phyloP scores from a whole-genome alignment of 2,888 invertebrate genomes.

The Physocephala rufipes region DNA sequence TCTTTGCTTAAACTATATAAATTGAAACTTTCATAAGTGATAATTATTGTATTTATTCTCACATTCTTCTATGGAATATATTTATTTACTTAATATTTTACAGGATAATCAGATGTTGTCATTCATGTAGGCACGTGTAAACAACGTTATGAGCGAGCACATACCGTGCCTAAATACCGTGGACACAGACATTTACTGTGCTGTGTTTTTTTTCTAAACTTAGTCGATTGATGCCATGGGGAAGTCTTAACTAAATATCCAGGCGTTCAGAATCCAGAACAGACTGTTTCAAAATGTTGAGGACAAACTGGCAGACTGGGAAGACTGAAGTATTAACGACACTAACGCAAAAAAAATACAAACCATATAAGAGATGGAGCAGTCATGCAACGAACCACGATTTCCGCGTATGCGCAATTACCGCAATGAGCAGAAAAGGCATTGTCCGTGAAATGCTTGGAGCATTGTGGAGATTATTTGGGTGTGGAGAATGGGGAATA shows the following conservation, averaged over 20 bases:
- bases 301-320: too few species aligned
- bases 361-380: background rate
- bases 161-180: background rate
- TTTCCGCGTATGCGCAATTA: constrained; percentile 22
- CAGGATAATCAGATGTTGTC: too few species aligned
- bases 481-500: constrained; percentile 3
- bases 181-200: background rate
- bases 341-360: background rate
- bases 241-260: constrained; percentile 62
- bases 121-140: too few species aligned
- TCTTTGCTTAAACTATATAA: too few species aligned
- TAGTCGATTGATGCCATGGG: constrained; percentile 63
- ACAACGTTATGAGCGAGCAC: too few species aligned
- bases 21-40: too few species aligned
- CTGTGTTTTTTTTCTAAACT: constrained; percentile 37
- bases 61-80: too few species aligned
- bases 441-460: background rate
- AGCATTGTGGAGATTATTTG: background rate
- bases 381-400: background rate
- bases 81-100: too few species aligned
- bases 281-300: background rate
- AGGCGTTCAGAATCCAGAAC: constrained; percentile 49
- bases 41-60: too few species aligned
- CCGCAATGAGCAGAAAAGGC: background rate
- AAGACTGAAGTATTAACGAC: too few species aligned